Base-by-base conservation (phyloP, 2,888 invertebrate genomes). In the Bhutanitis thaidina region DNA sequence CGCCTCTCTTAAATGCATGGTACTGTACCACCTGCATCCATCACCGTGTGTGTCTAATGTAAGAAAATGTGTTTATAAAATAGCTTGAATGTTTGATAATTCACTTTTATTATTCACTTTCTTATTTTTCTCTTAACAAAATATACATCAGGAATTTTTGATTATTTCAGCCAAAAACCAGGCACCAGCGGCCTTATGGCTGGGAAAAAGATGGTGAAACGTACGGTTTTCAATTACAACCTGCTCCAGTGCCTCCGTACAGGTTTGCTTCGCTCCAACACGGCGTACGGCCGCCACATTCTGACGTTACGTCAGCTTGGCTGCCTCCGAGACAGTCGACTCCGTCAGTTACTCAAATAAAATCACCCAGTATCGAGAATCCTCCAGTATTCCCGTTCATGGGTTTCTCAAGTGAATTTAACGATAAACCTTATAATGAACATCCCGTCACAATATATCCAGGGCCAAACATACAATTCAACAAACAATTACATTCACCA, bases 121-220 rank as follows among this genome's bases (percentile, higher is more conserved):
- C 5, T 20, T 20, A 3, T 20, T 3, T 3, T 20, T 20, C 20
- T 34, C n/a, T 34, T 2, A 20, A 20, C 20, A 20, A 12, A 12
- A 34, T 12, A 34, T 34, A 10, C 12, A 13, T 10, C 34, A 15
- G 15, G 14, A 15, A 2, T 9, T 1, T 36, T 32, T 1, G 1
- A 32, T 90, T 90, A 56, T 34, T 34, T 7, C 82, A 94, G 94
- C 94, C 94, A 29, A 94, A 94, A 89, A 94, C 94, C 34, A 91
- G 92, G 62, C 94, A 94, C 67, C 94, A 93, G 73, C 90, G 94
- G 60, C 94, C 94, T 5, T 94, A 92, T 67, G 94, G 94, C 20
- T 94, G 94, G 94, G 93, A 94, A 64, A 92, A 91, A 61, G 85
- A 90, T 60, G 69, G 68, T 52, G 84, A 84, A 44, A 59, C 69